Evolutionary conservation across 2,888 invertebrate genomes (phyloP).

Genomic region (Lacanobia wlatinum): DNA sequence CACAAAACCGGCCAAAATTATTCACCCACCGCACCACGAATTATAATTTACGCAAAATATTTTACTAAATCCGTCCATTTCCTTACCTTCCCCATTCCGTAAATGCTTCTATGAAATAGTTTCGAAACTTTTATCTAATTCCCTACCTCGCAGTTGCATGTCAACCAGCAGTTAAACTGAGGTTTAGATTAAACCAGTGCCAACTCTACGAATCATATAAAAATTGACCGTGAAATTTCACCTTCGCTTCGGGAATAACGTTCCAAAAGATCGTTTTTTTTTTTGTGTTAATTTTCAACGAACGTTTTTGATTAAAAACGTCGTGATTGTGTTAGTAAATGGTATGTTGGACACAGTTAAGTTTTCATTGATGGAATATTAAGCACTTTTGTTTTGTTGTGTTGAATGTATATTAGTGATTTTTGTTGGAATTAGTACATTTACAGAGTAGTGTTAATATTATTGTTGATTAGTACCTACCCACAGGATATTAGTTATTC

Average conservation of each 20-base stretch:
- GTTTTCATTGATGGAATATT: conserved; percentile 47
- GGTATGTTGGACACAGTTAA: conserved; percentile 22
- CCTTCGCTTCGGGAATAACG: conserved; percentile 81
- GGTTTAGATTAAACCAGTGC: conserved; percentile 88
- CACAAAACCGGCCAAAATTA: conserved; percentile 39
- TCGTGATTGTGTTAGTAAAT: conserved; percentile 45
- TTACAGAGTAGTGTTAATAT: no score
- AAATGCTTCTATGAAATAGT: conserved; percentile 76
- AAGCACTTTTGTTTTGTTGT: neutral
- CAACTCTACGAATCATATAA: conserved; percentile 87
- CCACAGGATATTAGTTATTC: no score
- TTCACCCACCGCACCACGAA: conserved; percentile 31
- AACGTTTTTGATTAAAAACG: conserved; percentile 54
- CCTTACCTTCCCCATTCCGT: conserved; percentile 66
- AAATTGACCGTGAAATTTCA: conserved; percentile 90
- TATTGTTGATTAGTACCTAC: no score
- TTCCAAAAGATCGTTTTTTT: conserved; percentile 73
- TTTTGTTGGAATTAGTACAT: neutral
- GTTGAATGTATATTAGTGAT: neutral
- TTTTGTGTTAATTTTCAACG: conserved; percentile 67
- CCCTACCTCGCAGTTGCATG: conserved; percentile 82
- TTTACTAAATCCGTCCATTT: conserved; percentile 56
- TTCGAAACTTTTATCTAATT: conserved; percentile 82
- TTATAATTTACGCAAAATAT: conserved; percentile 63
- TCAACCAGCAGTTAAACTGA: conserved; percentile 79